Base-by-base conservation (phyloP, 35 echinoderm and acorn worm genomes). In the Holothuria glaberrima region DNA sequence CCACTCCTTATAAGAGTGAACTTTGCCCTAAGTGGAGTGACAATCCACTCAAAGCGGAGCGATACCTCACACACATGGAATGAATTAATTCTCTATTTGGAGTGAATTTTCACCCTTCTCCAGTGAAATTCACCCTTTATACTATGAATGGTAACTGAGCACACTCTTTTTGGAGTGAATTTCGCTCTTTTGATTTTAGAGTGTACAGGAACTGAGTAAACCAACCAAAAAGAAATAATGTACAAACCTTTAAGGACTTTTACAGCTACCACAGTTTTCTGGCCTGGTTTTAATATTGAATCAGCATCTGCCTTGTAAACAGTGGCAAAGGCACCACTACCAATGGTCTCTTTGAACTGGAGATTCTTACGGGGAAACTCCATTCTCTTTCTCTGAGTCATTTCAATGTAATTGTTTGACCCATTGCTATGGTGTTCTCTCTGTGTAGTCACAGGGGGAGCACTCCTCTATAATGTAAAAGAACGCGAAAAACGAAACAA, bases 191-290 rank as follows among this genome's bases (percentile, higher is more conserved):
- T n/a, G n/a, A n/a, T n/a, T n/a, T n/a, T n/a, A n/a, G n/a, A n/a
- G n/a, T n/a, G n/a, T n/a, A n/a, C n/a, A n/a, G n/a, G n/a, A n/a
- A 75, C 27, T 75, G 30, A 75, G n/a, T n/a, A n/a, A n/a, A n/a
- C n/a, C n/a, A n/a, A n/a, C n/a, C n/a, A 22, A 35, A 76, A 76
- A 13, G 28, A 4, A 4, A 30, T 71, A 30, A 45, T 7, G n/a
- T 62, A n/a, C 21, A 32, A 79, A 97, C 94, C 91, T 93, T 97
- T 97, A 44, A 97, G 66, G 58, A 82, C 86, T 46, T 97, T 97
- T 0, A 97, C 94, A 26, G 94, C 94, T 0, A 97, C 91, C 17
- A 79, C 83, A 59, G 74, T 75, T 73, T 59, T 90, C 7, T 70
- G 7, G 17, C 75, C 58, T 30, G 75, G 74, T 6, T 87, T 58